phyloP scores from a whole-genome alignment of 1,140 invertebrate genomes.

The Solenopsis fugax region DNA sequence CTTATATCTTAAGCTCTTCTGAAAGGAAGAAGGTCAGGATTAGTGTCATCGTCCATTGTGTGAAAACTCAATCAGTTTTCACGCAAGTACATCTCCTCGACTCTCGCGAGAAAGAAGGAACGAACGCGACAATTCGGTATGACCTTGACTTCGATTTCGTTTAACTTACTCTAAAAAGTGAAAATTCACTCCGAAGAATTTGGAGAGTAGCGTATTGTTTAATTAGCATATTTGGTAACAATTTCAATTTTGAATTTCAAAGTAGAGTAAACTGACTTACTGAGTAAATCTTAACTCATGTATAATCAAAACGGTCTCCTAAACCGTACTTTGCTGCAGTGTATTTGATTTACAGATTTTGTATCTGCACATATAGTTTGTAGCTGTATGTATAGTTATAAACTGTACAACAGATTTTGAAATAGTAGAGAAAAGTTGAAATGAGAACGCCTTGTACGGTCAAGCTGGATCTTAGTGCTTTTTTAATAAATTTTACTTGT shows the following conservation, averaged over 20 bases:
- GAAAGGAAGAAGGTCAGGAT: neutral
- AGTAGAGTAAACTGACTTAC: neutral
- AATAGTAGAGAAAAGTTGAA: too few species aligned
- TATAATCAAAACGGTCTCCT: neutral
- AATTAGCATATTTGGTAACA: neutral
- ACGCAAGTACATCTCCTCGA: neutral
- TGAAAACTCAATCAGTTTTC: neutral
- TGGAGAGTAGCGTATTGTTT: neutral
- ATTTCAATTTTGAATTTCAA: neutral
- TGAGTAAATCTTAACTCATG: neutral
- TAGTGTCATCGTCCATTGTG: neutral
- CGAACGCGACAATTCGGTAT: neutral
- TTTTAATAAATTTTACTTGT: too few species aligned
- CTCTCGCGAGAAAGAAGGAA: neutral
- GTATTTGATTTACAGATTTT: slow-evolving; percentile 8
- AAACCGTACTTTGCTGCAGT: neutral
- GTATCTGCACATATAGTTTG: neutral
- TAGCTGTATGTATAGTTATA: neutral
- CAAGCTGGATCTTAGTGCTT: too few species aligned
- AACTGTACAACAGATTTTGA: neutral
- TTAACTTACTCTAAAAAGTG: neutral
- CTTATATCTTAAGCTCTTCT: neutral
- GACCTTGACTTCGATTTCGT: neutral
- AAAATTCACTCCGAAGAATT: too few species aligned
- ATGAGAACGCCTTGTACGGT: too few species aligned